These are phyloP conservation scores for Himalopsyche anomala DNA, from an alignment of 2,888 invertebrate genomes.

Conservation along the genomic window DNA sequence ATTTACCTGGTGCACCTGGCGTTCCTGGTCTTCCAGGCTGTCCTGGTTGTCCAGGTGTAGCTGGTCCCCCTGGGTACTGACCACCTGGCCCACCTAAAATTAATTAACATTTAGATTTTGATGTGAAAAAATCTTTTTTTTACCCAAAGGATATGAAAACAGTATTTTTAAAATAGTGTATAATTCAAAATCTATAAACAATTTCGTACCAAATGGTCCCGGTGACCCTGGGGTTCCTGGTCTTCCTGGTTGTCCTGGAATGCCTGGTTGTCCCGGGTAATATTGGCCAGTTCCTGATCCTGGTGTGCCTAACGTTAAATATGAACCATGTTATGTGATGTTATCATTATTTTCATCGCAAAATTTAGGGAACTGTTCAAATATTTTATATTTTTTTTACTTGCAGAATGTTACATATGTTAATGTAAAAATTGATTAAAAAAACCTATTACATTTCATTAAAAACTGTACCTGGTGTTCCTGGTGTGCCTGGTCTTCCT, in stretches of 20 bases:
- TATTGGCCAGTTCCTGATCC: conserved; percentile 58
- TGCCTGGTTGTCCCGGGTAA: conserved; percentile 66
- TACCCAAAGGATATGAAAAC: no score
- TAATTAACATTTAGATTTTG: no score
- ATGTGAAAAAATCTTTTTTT: no score
- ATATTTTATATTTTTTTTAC: no score
- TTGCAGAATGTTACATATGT: no score
- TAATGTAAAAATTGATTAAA: no score
- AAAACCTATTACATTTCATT: no score
- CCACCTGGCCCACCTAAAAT: no score
- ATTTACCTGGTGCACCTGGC: conserved; percentile 63
- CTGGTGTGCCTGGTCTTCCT: conserved; percentile 65
- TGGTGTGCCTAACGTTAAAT: conserved; percentile 68
- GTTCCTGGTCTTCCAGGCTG: conserved; percentile 66
- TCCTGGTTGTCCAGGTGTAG: conserved; percentile 62
- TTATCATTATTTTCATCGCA: conserved; percentile 66
- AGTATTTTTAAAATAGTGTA: no score
- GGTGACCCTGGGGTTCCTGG: conserved; percentile 66
- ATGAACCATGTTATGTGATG: conserved; percentile 68
- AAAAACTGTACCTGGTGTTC: conserved; percentile 36
- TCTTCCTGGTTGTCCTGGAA: conserved; percentile 65
- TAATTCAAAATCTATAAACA: no score
- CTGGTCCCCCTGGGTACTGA: conserved; percentile 67
- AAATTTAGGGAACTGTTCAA: no score
- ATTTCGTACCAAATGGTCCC: no score